Evolutionary conservation across 2,888 invertebrate species (phyloP).

Genomic region (Troilus luridus): DNA sequence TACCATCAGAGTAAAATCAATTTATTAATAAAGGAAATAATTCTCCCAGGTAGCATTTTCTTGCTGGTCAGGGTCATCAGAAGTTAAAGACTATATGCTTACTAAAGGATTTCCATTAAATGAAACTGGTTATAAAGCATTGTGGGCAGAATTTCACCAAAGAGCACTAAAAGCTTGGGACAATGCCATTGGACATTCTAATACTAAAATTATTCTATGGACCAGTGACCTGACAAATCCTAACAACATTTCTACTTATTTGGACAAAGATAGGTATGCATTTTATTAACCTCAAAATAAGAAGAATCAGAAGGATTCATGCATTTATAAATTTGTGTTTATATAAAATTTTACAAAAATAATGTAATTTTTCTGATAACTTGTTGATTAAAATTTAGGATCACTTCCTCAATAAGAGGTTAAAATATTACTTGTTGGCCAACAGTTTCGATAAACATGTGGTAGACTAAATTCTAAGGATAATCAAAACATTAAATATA

Average conservation of each 20-base stretch:
- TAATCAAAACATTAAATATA: too few relatives aligned
- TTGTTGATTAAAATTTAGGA: too few relatives aligned
- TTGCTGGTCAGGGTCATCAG: slow-evolving; percentile 66
- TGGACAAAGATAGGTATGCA: slow-evolving; percentile 76
- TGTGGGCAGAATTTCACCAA: slow-evolving; percentile 84
- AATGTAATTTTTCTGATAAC: too few relatives aligned
- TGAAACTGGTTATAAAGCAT: slow-evolving; percentile 75
- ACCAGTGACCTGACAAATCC: slow-evolving; percentile 84
- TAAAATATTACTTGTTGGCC: too few relatives aligned
- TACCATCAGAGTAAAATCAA: background rate
- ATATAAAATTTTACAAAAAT: too few relatives aligned
- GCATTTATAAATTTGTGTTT: background rate
- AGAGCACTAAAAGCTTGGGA: slow-evolving; percentile 75
- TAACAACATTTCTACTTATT: slow-evolving; percentile 75
- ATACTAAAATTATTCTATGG: slow-evolving; percentile 80
- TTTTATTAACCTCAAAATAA: background rate
- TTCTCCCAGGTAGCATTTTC: slow-evolving; percentile 57
- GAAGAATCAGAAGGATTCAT: background rate
- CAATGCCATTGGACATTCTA: slow-evolving; percentile 70
- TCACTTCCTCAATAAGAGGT: too few relatives aligned
- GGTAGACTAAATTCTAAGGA: too few relatives aligned
- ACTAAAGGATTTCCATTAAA: slow-evolving; percentile 73
- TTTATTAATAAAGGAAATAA: background rate
- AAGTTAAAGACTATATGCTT: slow-evolving; percentile 78
- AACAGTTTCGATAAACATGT: too few relatives aligned